Conservation (phyloP, 2,888 invertebrate genomes). For the Cremastinae sp. region DNA sequence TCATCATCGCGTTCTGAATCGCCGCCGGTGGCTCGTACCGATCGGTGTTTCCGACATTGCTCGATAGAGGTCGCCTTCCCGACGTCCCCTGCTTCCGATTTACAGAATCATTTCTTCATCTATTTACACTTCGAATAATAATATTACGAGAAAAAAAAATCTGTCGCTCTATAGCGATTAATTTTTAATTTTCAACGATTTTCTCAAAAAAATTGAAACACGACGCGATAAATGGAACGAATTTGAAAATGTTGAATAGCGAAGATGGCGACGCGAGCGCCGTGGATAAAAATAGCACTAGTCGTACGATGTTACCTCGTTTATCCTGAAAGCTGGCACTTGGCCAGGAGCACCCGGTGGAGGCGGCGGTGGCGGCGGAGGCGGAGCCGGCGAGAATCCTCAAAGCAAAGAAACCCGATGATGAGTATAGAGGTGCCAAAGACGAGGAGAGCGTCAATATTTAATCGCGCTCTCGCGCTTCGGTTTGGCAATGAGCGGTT, state of each 20-base stretch:
- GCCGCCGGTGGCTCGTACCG: constrained; percentile 90
- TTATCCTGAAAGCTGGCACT: constrained; percentile 81
- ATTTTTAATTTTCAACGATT: too few species aligned
- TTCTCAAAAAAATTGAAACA: too few species aligned
- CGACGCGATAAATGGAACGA: too few species aligned
- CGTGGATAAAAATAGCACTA: constrained; percentile 45
- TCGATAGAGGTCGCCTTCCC: constrained; percentile 63
- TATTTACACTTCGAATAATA: background rate
- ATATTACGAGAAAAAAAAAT: too few species aligned
- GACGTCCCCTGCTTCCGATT: constrained; percentile 54
- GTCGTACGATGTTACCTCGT: constrained; percentile 77
- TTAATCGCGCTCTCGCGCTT: background rate
- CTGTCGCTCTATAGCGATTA: too few species aligned
- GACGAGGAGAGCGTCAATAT: background rate
- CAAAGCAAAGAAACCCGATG: constrained; percentile 63
- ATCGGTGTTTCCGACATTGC: constrained; percentile 65
- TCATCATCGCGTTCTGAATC: constrained; percentile 96
- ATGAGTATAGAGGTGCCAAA: constrained; percentile 48
- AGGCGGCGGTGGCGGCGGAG: constrained; percentile 83
- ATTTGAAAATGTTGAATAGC: background rate
- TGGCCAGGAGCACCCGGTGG: constrained; percentile 82
- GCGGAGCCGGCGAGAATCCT: constrained; percentile 77
- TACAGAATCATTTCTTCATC: background rate
- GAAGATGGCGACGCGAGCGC: background rate
- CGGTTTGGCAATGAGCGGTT: too few species aligned